These are phyloP conservation scores for Virgularia gustaviana DNA, from an alignment of 92 coral and sea anemone species.

Conservation along the genomic window DNA sequence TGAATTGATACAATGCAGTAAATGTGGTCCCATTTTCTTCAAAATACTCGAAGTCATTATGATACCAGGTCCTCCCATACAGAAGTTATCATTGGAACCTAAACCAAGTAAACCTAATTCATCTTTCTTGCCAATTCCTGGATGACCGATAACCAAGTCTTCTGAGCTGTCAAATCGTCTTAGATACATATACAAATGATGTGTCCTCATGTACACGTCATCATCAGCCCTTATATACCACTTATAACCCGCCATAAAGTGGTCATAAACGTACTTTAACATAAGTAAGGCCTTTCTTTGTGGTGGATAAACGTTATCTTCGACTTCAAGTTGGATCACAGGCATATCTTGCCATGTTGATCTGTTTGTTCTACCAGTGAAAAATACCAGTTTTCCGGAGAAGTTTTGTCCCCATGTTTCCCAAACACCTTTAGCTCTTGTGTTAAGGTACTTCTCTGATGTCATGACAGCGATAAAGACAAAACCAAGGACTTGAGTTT, in stretches of 20 bases:
- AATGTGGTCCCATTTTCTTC: constrained; percentile 79
- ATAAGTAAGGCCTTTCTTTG: constrained; percentile 89
- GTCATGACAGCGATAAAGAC: constrained; percentile 92
- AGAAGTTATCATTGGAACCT: constrained; percentile 83
- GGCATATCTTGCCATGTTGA: constrained; percentile 53
- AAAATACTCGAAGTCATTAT: constrained; percentile 82
- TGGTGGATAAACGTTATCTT: constrained; percentile 90
- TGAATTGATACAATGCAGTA: constrained; percentile 67
- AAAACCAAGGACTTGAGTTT: constrained; percentile 58
- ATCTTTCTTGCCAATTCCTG: constrained; percentile 79
- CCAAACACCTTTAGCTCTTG: constrained; percentile 88
- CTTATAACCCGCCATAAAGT: constrained; percentile 80
- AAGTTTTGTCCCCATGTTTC: constrained; percentile 89
- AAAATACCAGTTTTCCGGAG: constrained; percentile 79
- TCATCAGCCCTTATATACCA: constrained; percentile 99
- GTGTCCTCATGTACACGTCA: constrained; percentile 86
- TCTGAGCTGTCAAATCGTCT: constrained; percentile 85
- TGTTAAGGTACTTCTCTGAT: constrained; percentile 69
- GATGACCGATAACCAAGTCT: constrained; percentile 90
- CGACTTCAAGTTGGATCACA: constrained; percentile 74
- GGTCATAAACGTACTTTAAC: constrained; percentile 93
- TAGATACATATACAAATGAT: constrained; percentile 68
- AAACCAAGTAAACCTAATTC: constrained; percentile 75
- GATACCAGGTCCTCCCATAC: constrained; percentile 98
- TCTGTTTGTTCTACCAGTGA: constrained; percentile 57